Percentiles rank a stretch among this genome's conserved stretches.
Evolutionary conservation across 1,140 invertebrate species (phyloP).

Genomic region (Mactra quadrangularis): DNA sequence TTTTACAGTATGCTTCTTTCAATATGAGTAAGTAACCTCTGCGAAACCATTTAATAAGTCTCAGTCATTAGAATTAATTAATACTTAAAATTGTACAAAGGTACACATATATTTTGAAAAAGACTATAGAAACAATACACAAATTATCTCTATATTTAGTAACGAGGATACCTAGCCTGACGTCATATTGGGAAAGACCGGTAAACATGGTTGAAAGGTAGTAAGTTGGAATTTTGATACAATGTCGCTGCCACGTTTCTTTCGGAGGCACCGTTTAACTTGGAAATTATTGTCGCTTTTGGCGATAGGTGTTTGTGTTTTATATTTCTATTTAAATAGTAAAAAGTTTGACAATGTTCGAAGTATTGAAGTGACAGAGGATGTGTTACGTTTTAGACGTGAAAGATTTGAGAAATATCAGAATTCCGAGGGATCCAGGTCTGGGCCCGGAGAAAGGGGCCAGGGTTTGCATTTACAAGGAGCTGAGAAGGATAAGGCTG

Average conservation of each 20-base stretch:
- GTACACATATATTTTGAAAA: too few relatives aligned
- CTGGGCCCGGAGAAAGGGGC: slow-evolving; percentile 80
- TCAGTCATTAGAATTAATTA: too few relatives aligned
- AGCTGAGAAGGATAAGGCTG: slow-evolving; percentile 74
- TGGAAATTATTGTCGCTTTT: slow-evolving; percentile 65
- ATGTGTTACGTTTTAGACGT: slow-evolving; percentile 60
- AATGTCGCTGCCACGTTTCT: slow-evolving; percentile 56
- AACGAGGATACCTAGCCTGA: slow-evolving; percentile 1
- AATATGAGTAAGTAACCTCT: too few relatives aligned
- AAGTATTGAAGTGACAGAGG: slow-evolving; percentile 8
- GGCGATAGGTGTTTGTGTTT: slow-evolving; percentile 31
- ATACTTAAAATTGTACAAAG: too few relatives aligned
- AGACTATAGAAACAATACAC: too few relatives aligned
- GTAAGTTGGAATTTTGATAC: neutral
- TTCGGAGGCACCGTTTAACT: slow-evolving; percentile 59
- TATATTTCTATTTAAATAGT: slow-evolving; percentile 42
- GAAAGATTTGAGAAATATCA: slow-evolving; percentile 73
- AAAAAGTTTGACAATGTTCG: neutral
- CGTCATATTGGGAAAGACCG: slow-evolving; percentile 16
- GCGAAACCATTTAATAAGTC: too few relatives aligned
- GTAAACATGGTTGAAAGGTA: slow-evolving; percentile 43
- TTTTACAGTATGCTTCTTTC: too few relatives aligned
- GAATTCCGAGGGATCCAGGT: slow-evolving; percentile 60
- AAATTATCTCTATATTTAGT: slow-evolving; percentile 17
- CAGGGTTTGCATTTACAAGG: slow-evolving; percentile 71